Evolutionary conservation across 2,797 vertebrate genomes (phyloP), one percentile per base, ranked within the genome.

Genomic region (Coracias cyanogaster): DNA sequence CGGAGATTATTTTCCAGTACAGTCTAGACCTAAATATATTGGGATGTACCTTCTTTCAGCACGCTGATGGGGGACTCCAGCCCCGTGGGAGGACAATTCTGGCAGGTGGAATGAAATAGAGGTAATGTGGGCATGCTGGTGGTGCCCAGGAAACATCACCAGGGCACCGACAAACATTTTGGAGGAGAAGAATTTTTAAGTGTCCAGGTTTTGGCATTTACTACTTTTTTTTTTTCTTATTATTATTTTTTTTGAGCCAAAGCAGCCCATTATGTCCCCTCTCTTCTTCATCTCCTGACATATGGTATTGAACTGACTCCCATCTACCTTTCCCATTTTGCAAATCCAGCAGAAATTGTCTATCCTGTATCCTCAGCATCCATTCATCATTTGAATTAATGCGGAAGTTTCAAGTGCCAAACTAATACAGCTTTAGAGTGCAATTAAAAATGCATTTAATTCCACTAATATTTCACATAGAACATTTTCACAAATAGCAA

Each of bases 401-500:
- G 57, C 9, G 5, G 15, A 92, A 73, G 15, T 60, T 72, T 54
- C 67, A 65, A 76, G 67, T 81, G 71, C 82, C 89, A 96, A 89
- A 83, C 39, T 10, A 88, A 85, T 69, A 48, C 28, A 35, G 57
- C 76, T 73, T 71, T 14, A 46, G 70, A 84, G 49, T 45, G 69
- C 57, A 91, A 91, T 95, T 86, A 90, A 92, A 95, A 86, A 69
- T 62, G 24, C 31, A 76, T 92, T 97, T 93, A 74, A 87, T 86
- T 92, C 45, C 52, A 46, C 86, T 88, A 73, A 91, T 90, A 96
- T 86, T 92, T 89, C 72, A 86, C 82, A 39, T 61, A 91, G 83
- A 97, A 77, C 29, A 62, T 81, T 91, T 91, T 86, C 93, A 96
- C 70, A 97, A 97, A 97, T 74, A 90, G 76, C 76, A 92, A 94